Base-by-base conservation (phyloP, 2,113 vertebrate species). In the Trinectes maculatus region DNA sequence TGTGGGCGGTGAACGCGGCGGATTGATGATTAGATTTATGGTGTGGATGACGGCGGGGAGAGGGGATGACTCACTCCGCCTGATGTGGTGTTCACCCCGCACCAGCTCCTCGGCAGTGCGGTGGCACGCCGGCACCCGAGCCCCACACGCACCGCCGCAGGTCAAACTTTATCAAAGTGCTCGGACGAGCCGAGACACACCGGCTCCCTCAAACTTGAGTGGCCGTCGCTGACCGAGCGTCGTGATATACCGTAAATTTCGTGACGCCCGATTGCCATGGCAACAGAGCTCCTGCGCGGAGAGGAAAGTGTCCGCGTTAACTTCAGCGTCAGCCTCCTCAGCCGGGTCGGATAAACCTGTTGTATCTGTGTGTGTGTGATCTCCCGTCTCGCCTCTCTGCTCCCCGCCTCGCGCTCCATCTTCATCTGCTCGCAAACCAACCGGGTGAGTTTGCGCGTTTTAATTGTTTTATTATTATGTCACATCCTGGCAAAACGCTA, bases 251-350 rank as follows among this genome's bases (percentile, higher is more conserved):
- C 87, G 85, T 85, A 77, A 63, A 85, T 66, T 63, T 80, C 72
- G 89, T 94, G 92, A 93, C 92, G 92, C 89, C 70, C 80, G 48
- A 90, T 94, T 87, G 81, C 91, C 92, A 93, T 92, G 91, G 91
- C 89, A 91, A 91, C 92, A 53, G 85, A 74, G 87, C 87, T 84
- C 22, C 79, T 78, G 74, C 18, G 85, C 85, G 84, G 83, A 85
- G 75, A 78, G 82, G 82, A 71, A 86, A 85, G 56, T 80, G 80
- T 82, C 82, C 52, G 72, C 24, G 67, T 43, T 76, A 87, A 89
- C 80, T 88, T 88, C 85, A 87, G 83, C 89, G 85, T 88, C 90
- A 87, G 78, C 64, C 67, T 69, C 51, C 65, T 46, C 25, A 31
- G 15, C 55, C 33, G 64, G 68, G 67, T 86, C 84, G 72, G 56